Evolutionary conservation across 2,113 vertebrate species (phyloP).

Genomic region (Ptilonorhynchus violaceus): DNA sequence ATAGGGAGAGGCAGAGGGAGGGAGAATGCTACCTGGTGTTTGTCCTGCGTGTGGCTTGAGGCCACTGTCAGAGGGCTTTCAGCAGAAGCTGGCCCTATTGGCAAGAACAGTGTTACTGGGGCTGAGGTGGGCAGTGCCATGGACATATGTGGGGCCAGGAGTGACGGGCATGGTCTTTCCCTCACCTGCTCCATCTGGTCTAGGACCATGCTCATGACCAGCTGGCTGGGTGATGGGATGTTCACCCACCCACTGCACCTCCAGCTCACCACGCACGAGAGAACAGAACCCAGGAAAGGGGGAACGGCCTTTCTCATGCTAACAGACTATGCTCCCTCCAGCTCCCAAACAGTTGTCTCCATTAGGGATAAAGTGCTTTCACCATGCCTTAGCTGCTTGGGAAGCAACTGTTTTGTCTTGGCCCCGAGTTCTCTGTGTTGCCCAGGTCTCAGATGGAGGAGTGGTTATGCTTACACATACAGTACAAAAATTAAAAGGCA

Average conservation of each 20-base stretch:
- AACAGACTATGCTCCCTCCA: background rate
- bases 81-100: background rate
- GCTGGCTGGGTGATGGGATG: background rate
- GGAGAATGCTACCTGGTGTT: background rate
- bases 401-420: constrained; percentile 13
- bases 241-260: background rate
- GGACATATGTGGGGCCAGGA: background rate
- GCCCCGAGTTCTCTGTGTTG: background rate
- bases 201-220: background rate
- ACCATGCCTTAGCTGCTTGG: background rate
- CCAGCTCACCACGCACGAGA: accelerated
- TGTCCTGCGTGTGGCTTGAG: accelerated
- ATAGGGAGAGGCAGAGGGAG: background rate
- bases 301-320: background rate
- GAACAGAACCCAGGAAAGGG: background rate
- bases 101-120: accelerated
- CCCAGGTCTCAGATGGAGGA: constrained; percentile 2
- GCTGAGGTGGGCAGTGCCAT: background rate
- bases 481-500: constrained; percentile 74
- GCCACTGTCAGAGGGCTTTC: background rate
- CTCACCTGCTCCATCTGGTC: accelerated
- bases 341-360: background rate
- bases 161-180: background rate
- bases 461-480: constrained; percentile 59
- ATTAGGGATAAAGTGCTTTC: constrained; percentile 54